Evolutionary conservation across 2,888 invertebrate species (phyloP).

Genomic region (Serripes groenlandicus): DNA sequence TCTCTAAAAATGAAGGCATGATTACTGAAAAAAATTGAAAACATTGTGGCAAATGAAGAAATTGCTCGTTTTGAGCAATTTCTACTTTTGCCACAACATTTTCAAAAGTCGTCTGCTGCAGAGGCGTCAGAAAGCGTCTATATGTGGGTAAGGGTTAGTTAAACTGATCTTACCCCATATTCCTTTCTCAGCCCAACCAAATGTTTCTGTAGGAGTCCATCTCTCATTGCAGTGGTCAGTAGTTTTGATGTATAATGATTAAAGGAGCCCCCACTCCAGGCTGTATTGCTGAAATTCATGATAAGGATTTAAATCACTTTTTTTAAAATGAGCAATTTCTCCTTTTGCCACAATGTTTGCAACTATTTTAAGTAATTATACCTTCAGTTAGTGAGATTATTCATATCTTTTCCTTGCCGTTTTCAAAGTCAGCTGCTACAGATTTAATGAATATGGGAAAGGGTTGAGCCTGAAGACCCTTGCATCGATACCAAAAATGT

Average conservation of each 20-base stretch:
- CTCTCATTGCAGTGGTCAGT: constrained; percentile 86
- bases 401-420: too few species aligned
- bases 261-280: constrained; percentile 89
- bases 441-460: too few species aligned
- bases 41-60: not conserved
- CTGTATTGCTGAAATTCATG: constrained; percentile 86
- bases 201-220: constrained; percentile 80
- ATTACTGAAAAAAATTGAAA: not conserved
- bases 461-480: too few species aligned
- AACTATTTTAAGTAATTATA: too few species aligned
- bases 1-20: too few species aligned
- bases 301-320: not conserved
- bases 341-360: not conserved
- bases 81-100: not conserved
- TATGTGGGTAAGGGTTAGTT: too few species aligned
- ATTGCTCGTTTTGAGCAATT: not conserved
- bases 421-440: too few species aligned
- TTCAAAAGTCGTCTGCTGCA: not conserved
- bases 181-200: constrained; percentile 1
- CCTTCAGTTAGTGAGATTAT: too few species aligned
- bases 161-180: constrained; percentile 27
- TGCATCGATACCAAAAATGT: too few species aligned
- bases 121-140: too few species aligned
- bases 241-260: constrained; percentile 89
- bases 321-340: too few species aligned